phyloP scores from a whole-genome alignment of 2,113 vertebrate genomes.

The Paramormyrops kingsleyae region DNA sequence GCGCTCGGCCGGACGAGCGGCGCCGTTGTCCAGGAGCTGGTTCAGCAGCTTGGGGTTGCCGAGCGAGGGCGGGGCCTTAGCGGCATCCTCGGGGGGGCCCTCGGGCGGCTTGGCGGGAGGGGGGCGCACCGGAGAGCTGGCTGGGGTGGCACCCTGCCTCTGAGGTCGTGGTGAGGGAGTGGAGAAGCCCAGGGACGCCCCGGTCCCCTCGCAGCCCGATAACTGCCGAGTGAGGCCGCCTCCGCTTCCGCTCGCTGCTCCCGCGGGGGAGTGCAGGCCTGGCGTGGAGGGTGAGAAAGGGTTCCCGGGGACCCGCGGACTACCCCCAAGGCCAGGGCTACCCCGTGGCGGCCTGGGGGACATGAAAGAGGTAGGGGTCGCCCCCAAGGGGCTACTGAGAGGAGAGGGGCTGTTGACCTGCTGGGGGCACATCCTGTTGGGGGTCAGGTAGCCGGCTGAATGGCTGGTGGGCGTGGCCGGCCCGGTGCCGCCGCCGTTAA shows the following conservation, averaged over 20 bases:
- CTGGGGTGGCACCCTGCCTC: conserved; percentile 60
- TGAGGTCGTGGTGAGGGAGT: conserved; percentile 64
- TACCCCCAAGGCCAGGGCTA: conserved; percentile 70
- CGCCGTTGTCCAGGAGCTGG: conserved; percentile 73
- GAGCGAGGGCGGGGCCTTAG: conserved; percentile 58
- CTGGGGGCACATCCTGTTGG: conserved; percentile 51
- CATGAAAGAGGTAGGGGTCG: conserved; percentile 81
- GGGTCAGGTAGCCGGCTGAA: conserved; percentile 51
- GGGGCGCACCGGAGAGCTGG: conserved; percentile 50
- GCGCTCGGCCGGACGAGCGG: conserved; percentile 41
- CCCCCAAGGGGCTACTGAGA: conserved; percentile 73
- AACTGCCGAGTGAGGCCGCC: conserved; percentile 59
- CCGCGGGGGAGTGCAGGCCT: conserved; percentile 71
- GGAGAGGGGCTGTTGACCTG: conserved; percentile 66
- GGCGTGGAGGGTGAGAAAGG: conserved; percentile 80
- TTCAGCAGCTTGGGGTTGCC: conserved; percentile 69
- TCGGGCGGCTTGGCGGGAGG: conserved; percentile 63
- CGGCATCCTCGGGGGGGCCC: conserved; percentile 41
- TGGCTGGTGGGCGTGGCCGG: conserved; percentile 38
- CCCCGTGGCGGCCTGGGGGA: conserved; percentile 77
- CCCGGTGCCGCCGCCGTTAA: conserved; percentile 61
- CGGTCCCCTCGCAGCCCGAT: conserved; percentile 55
- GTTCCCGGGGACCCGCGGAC: conserved; percentile 69
- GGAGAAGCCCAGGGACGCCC: conserved; percentile 60
- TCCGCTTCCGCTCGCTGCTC: conserved; percentile 54